Conservation (phyloP, 2,797 vertebrate genomes). For the Etheostoma nigrum region DNA sequence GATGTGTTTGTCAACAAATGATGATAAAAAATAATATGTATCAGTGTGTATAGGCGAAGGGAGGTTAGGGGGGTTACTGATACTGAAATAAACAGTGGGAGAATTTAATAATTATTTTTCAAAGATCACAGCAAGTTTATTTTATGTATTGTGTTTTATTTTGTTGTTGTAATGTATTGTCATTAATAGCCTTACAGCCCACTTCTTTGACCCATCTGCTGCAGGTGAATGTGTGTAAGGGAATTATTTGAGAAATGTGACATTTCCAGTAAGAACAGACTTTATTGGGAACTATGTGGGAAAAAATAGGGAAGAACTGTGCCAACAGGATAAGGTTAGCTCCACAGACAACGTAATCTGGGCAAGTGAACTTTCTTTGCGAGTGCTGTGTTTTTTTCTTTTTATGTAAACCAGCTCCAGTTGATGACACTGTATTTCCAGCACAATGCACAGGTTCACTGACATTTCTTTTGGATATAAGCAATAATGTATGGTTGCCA, state of each 20-base stretch:
- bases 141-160: neutral
- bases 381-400: neutral
- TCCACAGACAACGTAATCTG: conserved; percentile 69
- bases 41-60: neutral
- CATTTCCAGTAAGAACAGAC: neutral
- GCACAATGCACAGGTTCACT: neutral
- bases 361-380: conserved; percentile 76
- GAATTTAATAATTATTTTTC: neutral
- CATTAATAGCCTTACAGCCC: neutral
- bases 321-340: conserved; percentile 77
- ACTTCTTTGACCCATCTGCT: neutral
- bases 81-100: neutral
- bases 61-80: neutral
- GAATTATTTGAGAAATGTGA: neutral
- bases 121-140: neutral
- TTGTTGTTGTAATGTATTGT: neutral
- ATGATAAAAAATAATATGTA: neutral
- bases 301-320: conserved; percentile 65
- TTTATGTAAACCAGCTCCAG: neutral
- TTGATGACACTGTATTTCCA: neutral
- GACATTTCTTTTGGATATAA: neutral
- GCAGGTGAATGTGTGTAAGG: neutral
- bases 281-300: conserved; percentile 1
- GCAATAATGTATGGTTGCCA: neutral
- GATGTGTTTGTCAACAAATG: conserved; percentile 85